A percentile compares a stretch with the other conserved stretches of the same genome.
These are phyloP conservation scores for Scortum barcoo DNA, from an alignment of 2,113 vertebrate genomes.

Conservation along the genomic window DNA sequence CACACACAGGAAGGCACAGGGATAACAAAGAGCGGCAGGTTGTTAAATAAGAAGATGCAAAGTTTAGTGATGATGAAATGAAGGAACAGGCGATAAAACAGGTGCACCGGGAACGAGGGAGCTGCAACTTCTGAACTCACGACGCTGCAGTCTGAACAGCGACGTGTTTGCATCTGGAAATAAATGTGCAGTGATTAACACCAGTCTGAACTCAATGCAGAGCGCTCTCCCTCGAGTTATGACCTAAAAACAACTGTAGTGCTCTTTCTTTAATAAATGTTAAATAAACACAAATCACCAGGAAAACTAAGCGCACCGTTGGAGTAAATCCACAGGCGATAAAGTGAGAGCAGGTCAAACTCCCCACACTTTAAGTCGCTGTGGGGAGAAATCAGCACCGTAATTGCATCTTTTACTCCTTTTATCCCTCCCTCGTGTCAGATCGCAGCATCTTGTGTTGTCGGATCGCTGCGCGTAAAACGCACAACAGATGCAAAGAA, in stretches of 20 bases:
- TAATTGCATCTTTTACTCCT: neutral
- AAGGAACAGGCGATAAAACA: neutral
- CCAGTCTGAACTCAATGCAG: neutral
- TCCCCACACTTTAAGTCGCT: conserved; percentile 28
- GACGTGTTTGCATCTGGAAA: neutral
- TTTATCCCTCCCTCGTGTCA: neutral
- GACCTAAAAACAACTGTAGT: neutral
- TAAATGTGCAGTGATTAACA: neutral
- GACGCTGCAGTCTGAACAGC: neutral
- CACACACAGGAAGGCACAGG: conserved; percentile 6
- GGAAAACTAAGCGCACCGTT: too few species aligned
- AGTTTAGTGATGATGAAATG: neutral
- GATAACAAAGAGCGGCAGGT: neutral
- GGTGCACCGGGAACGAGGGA: neutral
- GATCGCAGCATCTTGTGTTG: neutral
- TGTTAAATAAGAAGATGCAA: neutral
- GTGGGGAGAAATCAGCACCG: neutral
- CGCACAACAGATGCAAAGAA: neutral
- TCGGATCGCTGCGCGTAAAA: conserved; percentile 22
- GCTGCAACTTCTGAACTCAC: neutral
- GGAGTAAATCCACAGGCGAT: neutral
- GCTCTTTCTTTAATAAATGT: neutral
- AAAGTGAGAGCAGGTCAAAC: conserved; percentile 14
- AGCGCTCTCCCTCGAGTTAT: neutral
- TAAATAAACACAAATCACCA: neutral